A percentile compares a stretch with the other conserved stretches of the same genome.
Evolutionary conservation across 2,888 invertebrate genomes (phyloP).

Genomic region (Actias luna): DNA sequence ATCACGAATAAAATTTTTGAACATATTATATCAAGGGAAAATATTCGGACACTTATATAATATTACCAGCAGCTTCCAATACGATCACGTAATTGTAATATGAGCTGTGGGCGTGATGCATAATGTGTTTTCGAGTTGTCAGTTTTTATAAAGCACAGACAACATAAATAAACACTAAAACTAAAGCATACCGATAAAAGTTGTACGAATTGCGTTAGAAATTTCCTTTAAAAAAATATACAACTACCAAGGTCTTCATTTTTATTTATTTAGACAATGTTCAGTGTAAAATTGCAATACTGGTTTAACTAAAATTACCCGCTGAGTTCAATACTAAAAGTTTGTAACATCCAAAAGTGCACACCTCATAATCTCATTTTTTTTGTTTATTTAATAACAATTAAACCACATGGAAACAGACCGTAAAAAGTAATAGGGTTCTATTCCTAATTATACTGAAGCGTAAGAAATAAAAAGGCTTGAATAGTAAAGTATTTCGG

Average conservation of each 20-base stretch:
- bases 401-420: too few species aligned
- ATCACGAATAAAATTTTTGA: neutral
- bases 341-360: too few species aligned
- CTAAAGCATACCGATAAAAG: neutral
- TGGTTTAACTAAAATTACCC: too few species aligned
- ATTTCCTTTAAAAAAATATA: constrained; percentile 1
- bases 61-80: neutral
- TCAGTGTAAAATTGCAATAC: neutral
- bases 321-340: too few species aligned
- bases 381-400: too few species aligned
- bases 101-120: neutral
- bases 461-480: too few species aligned
- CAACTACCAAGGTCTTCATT: neutral
- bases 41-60: neutral
- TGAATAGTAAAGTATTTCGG: too few species aligned
- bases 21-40: too few species aligned
- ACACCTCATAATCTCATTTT: too few species aligned
- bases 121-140: neutral
- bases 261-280: neutral
- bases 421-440: too few species aligned
- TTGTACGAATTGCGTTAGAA: neutral
- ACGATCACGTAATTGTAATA: neutral
- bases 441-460: too few species aligned
- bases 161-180: neutral
- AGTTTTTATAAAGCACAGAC: neutral